These are phyloP conservation scores for Platypus cylindrus DNA, from an alignment of 2,888 invertebrate genomes.

Conservation along the genomic window DNA sequence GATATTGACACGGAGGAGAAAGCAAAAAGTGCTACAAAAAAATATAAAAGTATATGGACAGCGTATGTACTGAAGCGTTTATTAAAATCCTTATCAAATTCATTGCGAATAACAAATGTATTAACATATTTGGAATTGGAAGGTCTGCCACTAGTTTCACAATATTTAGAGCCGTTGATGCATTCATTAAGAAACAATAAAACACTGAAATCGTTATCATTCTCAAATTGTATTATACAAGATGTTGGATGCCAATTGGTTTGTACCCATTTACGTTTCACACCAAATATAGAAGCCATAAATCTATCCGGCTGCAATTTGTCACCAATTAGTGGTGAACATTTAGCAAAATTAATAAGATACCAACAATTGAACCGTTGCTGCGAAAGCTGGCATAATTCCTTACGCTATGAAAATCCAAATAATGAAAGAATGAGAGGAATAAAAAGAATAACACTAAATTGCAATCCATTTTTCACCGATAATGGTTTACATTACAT, in stretches of 20 bases:
- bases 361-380: constrained; percentile 45
- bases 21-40: constrained; percentile 43
- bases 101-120: constrained; percentile 48
- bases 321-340: constrained; percentile 47
- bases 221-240: constrained; percentile 54
- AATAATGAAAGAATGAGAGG: constrained; percentile 63
- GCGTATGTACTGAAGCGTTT: constrained; percentile 56
- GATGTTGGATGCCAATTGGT: constrained; percentile 60
- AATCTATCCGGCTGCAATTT: constrained; percentile 59
- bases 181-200: constrained; percentile 49
- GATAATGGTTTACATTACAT: constrained; percentile 50
- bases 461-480: constrained; percentile 54
- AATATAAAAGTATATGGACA: constrained; percentile 43
- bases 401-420: constrained; percentile 62
- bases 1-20: constrained; percentile 45
- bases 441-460: constrained; percentile 53
- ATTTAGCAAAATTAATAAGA: constrained; percentile 54
- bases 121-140: constrained; percentile 53
- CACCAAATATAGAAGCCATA: constrained; percentile 53
- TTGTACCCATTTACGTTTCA: constrained; percentile 52
- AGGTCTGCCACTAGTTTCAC: constrained; percentile 55
- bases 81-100: constrained; percentile 49
- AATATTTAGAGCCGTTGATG: constrained; percentile 41
- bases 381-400: constrained; percentile 71
- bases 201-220: constrained; percentile 52